Base-by-base conservation (phyloP, 2,113 vertebrate species). In the Athene noctua region DNA sequence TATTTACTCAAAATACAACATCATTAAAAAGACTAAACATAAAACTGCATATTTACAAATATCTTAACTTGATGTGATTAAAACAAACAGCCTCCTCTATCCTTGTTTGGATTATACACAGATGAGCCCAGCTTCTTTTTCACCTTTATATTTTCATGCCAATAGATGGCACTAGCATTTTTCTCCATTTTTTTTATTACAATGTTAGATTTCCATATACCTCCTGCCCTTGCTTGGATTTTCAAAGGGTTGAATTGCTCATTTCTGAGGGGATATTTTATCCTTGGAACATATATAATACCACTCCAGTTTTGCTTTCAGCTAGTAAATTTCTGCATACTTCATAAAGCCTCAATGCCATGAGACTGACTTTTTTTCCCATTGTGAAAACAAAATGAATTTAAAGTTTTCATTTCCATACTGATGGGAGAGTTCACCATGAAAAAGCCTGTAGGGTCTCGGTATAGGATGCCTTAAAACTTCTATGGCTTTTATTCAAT, bases 131-230 rank as follows among this genome's bases (percentile, higher is more conserved):
- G 73, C 12, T 78, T 58, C 86, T 66, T 47, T 59, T 86, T 49
- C 54, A 29, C 38, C 38, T 80, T 82, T 96, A 46, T 88, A 52
- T 79, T 92, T 94, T 97, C 16, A 5, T 26, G 52, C 74, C 97
- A 94, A 51, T 96, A 97, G 97, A 95, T 97, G 96, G 96, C 97
- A 96, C 81, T 95, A 68, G 93, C 3, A 96, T 88, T 91, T 81
- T 81, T 95, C 91, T 94, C 49, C 2, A 54, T 72, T 70, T 92
- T 74, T 92, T 74, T 92, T 74, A 16, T 13, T 71, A 1, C 55
- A 36, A 3, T 3, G n/a, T 54, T 70, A 25, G 42, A 59, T 91
- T 92, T 91, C 71, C 54, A 26, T 66, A 67, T 79, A 15, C 21
- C n/a, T 87, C 30, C 34, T 86, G 66, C 74, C 87, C 74, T 94